phyloP scores from a whole-genome alignment of 2,888 invertebrate species.

The Epicampocera succincta region DNA sequence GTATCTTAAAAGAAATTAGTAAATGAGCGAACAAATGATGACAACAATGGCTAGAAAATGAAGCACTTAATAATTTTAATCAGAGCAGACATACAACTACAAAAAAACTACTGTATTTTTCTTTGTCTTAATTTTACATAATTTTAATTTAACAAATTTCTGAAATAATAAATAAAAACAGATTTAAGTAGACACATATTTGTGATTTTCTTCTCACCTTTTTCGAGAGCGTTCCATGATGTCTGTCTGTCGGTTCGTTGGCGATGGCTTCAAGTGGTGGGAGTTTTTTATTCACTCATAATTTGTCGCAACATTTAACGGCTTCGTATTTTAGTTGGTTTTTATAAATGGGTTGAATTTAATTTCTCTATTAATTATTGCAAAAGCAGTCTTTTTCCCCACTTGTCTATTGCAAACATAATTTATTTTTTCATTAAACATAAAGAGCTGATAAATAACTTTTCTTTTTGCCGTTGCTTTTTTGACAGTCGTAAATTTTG shows the following conservation, averaged over 20 bases:
- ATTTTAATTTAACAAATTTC: constrained; percentile 48
- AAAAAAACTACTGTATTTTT: neutral
- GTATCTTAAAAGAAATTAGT: neutral
- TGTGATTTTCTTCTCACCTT: neutral
- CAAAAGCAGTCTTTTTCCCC: neutral
- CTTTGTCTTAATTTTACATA: constrained; percentile 28
- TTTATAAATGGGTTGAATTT: constrained; percentile 36
- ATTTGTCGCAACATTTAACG: constrained; percentile 65
- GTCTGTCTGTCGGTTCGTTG: constrained; percentile 18
- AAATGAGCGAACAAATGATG: constrained; percentile 47
- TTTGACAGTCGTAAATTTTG: constrained; percentile 38
- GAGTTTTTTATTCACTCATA: constrained; percentile 56
- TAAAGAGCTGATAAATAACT: constrained; percentile 21
- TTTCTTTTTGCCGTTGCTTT: constrained; percentile 26
- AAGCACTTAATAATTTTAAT: constrained; percentile 63
- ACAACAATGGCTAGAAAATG: constrained; percentile 33
- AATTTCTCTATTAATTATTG: constrained; percentile 40
- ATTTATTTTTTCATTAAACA: constrained; percentile 15
- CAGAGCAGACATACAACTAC: constrained; percentile 59
- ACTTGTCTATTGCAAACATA: neutral
- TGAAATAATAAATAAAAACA: constrained; percentile 39
- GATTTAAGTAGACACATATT: constrained; percentile 36
- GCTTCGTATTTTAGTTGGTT: constrained; percentile 22
- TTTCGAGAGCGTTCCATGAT: constrained; percentile 19
- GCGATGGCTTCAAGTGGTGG: constrained; percentile 35